A percentile compares a stretch with the other conserved stretches of the same genome.
These are phyloP conservation scores for Drosophila pullipes DNA, from an alignment of 2,888 invertebrate species.

Conservation along the genomic window DNA sequence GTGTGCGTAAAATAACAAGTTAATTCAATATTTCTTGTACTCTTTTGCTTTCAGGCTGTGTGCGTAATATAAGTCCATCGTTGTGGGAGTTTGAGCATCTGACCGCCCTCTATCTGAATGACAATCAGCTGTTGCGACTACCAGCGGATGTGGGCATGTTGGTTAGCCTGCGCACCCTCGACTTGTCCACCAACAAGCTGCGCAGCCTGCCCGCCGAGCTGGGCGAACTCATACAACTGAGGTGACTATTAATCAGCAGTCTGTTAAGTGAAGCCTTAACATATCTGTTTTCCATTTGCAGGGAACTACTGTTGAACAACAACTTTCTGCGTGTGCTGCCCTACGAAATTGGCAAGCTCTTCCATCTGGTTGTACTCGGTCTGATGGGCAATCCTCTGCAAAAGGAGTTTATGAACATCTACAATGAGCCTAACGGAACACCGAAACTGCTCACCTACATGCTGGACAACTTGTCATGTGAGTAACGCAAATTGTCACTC, in stretches of 20 bases:
- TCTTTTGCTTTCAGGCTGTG: constrained; percentile 90
- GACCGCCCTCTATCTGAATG: constrained; percentile 97
- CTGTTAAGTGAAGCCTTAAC: constrained; percentile 50
- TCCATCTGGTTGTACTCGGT: constrained; percentile 97
- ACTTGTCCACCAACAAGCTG: constrained; percentile 97
- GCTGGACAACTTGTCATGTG: constrained; percentile 98
- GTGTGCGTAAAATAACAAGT: not conserved
- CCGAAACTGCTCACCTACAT: constrained; percentile 97
- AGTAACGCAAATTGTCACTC: constrained; percentile 76
- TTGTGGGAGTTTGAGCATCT: constrained; percentile 96
- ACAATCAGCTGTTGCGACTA: constrained; percentile 96
- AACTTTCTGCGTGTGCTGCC: constrained; percentile 97
- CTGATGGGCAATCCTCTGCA: constrained; percentile 97
- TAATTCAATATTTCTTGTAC: not conserved
- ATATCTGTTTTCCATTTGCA: constrained; percentile 85
- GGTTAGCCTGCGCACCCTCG: constrained; percentile 93
- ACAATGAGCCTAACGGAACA: constrained; percentile 97
- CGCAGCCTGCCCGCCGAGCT: constrained; percentile 97
- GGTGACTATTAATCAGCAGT: constrained; percentile 86
- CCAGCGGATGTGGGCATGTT: constrained; percentile 96
- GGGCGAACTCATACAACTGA: constrained; percentile 97
- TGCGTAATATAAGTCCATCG: constrained; percentile 96
- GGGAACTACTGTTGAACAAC: constrained; percentile 97
- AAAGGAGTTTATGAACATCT: constrained; percentile 95
- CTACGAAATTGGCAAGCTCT: constrained; percentile 98